Evolutionary conservation across 64 coral and sea anemone species (phyloP).

Genomic region (Astreopora myriophthalma): DNA sequence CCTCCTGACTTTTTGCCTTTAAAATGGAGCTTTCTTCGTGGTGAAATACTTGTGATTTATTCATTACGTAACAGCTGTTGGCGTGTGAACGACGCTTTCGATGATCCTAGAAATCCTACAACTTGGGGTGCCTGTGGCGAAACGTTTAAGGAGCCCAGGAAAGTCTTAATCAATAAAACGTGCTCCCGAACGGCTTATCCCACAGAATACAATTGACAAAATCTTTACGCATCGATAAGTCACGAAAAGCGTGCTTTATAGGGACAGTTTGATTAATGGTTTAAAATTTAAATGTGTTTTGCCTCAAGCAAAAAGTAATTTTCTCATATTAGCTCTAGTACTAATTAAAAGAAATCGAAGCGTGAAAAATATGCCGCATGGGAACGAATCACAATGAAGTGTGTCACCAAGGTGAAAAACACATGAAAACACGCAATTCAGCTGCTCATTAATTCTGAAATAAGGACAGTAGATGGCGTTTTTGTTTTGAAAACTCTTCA

Average conservation of each 20-base stretch:
- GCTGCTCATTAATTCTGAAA: background rate
- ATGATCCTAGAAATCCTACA: no score
- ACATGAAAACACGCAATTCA: background rate
- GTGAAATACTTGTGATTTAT: background rate
- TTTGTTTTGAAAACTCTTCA: no score
- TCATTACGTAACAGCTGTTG: no score
- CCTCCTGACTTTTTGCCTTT: no score
- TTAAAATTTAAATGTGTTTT: background rate
- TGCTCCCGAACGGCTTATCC: no score
- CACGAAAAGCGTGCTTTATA: background rate
- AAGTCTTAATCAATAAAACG: no score
- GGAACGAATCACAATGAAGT: no score
- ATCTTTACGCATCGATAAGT: background rate
- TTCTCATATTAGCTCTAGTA: background rate
- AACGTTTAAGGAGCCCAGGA: no score
- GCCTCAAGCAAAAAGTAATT: background rate
- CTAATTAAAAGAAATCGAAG: background rate
- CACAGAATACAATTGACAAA: background rate
- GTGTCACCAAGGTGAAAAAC: background rate
- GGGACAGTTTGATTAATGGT: background rate
- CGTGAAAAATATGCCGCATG: background rate
- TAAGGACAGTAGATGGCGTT: no score
- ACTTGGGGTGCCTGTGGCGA: no score
- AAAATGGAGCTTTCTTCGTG: background rate
- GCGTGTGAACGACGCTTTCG: no score